A percentile compares a stretch with the other conserved stretches of the same genome.
phyloP scores from a whole-genome alignment of 1,140 invertebrate genomes.

The Gryllus bimaculatus region DNA sequence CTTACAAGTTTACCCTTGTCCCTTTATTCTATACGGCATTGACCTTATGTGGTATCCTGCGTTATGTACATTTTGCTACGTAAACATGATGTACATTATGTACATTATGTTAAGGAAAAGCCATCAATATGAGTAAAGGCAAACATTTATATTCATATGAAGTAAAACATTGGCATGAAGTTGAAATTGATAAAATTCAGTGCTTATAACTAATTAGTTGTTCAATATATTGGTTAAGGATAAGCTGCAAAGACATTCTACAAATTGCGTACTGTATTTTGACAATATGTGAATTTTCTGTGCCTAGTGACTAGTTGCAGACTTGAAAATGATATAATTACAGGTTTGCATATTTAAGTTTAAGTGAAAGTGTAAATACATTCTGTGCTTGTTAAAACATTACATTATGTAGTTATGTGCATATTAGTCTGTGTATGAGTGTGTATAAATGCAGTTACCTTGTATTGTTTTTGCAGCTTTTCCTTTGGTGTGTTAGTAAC shows the following conservation, averaged over 20 bases:
- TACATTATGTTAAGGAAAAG: neutral
- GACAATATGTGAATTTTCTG: constrained; percentile 17
- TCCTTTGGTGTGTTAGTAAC: neutral
- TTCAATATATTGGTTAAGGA: neutral
- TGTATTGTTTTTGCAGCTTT: constrained; percentile 13
- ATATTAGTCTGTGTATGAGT: constrained; percentile 12
- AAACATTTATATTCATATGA: neutral
- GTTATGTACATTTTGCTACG: neutral
- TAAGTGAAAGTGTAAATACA: constrained; percentile 14
- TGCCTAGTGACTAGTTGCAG: constrained; percentile 12
- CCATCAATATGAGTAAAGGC: too few species aligned
- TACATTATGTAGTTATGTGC: constrained; percentile 4
- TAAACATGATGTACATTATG: neutral
- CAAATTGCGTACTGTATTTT: constrained; percentile 12
- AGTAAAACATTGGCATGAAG: neutral
- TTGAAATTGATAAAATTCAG: neutral
- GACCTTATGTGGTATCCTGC: neutral
- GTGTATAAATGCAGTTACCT: constrained; percentile 14
- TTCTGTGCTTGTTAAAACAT: constrained; percentile 14
- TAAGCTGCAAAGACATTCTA: constrained; percentile 8
- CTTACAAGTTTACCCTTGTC: constrained; percentile 8
- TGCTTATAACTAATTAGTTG: neutral
- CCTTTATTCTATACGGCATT: neutral
- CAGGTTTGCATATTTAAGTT: constrained; percentile 15
- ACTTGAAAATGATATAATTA: constrained; percentile 8